phyloP scores from a whole-genome alignment of 2,113 vertebrate genomes.

The Propithecus coquereli region DNA sequence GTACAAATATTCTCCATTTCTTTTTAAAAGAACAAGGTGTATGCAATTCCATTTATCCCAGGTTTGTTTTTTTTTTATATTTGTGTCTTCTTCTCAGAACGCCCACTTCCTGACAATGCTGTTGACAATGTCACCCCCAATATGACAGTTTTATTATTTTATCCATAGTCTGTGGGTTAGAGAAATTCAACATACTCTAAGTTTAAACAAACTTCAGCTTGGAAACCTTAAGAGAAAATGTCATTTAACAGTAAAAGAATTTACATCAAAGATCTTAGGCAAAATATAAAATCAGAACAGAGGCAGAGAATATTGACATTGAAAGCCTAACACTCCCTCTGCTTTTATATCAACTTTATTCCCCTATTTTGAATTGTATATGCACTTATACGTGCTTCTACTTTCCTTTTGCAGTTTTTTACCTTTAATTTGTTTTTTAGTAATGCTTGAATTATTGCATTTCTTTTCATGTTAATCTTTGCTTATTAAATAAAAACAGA shows the following conservation, averaged over 20 bases:
- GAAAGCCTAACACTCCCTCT: background rate
- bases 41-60: background rate
- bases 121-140: constrained; percentile 33
- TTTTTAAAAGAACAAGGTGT: background rate
- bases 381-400: background rate
- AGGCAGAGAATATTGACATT: background rate
- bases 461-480: background rate
- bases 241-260: background rate
- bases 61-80: constrained; percentile 22
- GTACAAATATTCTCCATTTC: background rate
- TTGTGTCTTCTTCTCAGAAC: constrained; percentile 32
- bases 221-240: constrained; percentile 24
- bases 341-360: background rate
- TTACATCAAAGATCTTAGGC: constrained; percentile 8
- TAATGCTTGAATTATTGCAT: background rate
- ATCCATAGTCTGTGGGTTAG: background rate
- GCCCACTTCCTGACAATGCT: constrained; percentile 24
- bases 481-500: background rate
- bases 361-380: background rate
- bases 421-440: background rate
- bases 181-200: constrained; percentile 25
- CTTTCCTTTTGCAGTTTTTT: background rate
- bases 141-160: constrained; percentile 62
- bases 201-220: constrained; percentile 40
- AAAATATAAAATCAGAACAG: background rate